Evolutionary conservation across 2,797 vertebrate species (phyloP).

Genomic region (Typhlichthys eigenmanni): DNA sequence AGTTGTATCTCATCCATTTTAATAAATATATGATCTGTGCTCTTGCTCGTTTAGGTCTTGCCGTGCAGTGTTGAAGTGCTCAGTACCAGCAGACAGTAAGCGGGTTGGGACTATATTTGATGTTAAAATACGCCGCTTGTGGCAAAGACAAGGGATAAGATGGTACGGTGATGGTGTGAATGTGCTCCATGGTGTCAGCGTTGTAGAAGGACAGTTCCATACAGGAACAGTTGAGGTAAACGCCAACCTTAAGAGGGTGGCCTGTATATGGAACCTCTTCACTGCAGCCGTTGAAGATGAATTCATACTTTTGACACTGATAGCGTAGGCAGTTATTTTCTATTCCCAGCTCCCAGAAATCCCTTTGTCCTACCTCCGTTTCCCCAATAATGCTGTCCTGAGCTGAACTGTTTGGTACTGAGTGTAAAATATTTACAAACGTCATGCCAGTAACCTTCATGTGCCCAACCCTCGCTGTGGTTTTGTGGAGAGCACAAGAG

Average conservation of each 20-base stretch:
- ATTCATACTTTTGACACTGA: slow-evolving; percentile 6
- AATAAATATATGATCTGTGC: too few species aligned
- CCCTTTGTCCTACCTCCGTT: slow-evolving; percentile 45
- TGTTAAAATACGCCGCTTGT: slow-evolving; percentile 22
- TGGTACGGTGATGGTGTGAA: slow-evolving; percentile 4
- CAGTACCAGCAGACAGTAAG: slow-evolving; percentile 44
- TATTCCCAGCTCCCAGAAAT: slow-evolving; percentile 55
- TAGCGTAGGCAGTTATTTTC: slow-evolving; percentile 19
- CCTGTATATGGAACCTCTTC: background rate
- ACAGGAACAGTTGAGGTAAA: slow-evolving; percentile 52
- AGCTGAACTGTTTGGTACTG: slow-evolving; percentile 24
- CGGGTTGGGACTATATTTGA: background rate
- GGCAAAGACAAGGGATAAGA: background rate
- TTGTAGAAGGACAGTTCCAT: slow-evolving; percentile 51
- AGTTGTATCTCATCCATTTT: too few species aligned
- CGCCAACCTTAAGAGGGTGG: slow-evolving; percentile 40
- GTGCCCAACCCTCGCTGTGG: background rate
- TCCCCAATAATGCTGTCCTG: slow-evolving; percentile 66
- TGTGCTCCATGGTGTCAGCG: slow-evolving; percentile 43
- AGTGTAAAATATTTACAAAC: slow-evolving; percentile 4
- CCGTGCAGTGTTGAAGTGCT: background rate
- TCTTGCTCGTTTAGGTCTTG: too few species aligned
- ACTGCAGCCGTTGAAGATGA: background rate
- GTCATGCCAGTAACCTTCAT: background rate
- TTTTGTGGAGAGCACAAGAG: background rate